These are phyloP conservation scores for Clupea harengus DNA, from an alignment of 2,113 vertebrate genomes.

Conservation along the genomic window DNA sequence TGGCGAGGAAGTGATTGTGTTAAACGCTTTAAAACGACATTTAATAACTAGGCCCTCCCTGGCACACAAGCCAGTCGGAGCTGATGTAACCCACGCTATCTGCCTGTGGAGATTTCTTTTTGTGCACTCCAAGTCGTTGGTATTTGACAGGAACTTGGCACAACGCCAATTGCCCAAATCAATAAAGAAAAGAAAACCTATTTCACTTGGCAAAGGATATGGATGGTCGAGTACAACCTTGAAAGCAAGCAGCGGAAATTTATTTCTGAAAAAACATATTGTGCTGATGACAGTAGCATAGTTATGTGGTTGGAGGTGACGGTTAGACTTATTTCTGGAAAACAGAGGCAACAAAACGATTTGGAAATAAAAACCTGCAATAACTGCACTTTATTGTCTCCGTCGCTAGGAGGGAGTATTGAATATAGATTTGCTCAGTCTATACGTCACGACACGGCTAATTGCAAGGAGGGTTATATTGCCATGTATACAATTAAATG, in stretches of 20 bases:
- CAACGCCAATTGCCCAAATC: conserved; percentile 13
- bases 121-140: conserved; percentile 34
- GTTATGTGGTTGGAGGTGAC: neutral
- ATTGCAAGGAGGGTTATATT: neutral
- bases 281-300: neutral
- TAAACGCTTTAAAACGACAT: neutral
- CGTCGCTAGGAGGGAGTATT: conserved; percentile 66
- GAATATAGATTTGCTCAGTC: conserved; percentile 37
- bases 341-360: neutral
- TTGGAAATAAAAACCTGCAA: neutral
- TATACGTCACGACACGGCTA: neutral
- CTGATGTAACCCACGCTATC: conserved; percentile 12
- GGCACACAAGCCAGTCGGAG: neutral
- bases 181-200: neutral
- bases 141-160: conserved; percentile 53
- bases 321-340: neutral
- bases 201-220: neutral
- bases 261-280: neutral
- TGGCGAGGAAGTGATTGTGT: conserved; percentile 1
- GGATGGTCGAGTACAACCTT: neutral
- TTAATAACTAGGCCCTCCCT: neutral
- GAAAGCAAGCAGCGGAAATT: neutral
- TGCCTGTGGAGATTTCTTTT: conserved; percentile 48
- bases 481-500: neutral
- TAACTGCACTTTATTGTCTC: conserved; percentile 47